These are phyloP conservation scores for Stegostoma tigrinum DNA, from an alignment of 2,113 vertebrate species.

Conservation along the genomic window DNA sequence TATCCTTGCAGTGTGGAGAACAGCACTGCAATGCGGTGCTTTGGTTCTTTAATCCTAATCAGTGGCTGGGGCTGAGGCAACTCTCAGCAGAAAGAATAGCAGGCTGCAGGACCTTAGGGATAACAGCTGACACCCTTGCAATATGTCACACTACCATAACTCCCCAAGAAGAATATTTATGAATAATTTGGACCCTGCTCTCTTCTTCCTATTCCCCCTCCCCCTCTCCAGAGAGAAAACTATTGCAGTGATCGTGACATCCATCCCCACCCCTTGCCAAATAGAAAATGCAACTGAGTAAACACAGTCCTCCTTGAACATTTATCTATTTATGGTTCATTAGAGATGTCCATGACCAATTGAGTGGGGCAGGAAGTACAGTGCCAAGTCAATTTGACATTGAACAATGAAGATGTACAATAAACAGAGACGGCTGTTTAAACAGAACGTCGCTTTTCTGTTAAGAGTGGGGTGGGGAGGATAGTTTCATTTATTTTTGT, in stretches of 20 bases:
- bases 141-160: background rate
- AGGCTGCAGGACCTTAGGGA: conserved; percentile 30
- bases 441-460: background rate
- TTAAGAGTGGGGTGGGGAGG: background rate
- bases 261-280: background rate
- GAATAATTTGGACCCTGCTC: conserved; percentile 5
- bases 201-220: background rate
- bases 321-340: conserved; percentile 15
- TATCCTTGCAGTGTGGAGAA: conserved; percentile 5
- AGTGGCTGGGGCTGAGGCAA: conserved; percentile 19
- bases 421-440: background rate
- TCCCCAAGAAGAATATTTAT: background rate
- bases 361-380: conserved; percentile 13
- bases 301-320: conserved; percentile 13
- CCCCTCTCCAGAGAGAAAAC: background rate
- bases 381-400: conserved; percentile 14
- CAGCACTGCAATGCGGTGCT: conserved; percentile 36
- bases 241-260: conserved; percentile 9
- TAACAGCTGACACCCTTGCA: conserved; percentile 27
- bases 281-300: conserved; percentile 10
- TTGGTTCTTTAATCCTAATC: conserved; percentile 32
- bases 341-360: background rate
- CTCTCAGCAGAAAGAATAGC: conserved; percentile 11
- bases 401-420: conserved; percentile 28
- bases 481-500: background rate